Evolutionary conservation across 2,113 vertebrate genomes (phyloP).

Genomic region (Maccullochella peelii): DNA sequence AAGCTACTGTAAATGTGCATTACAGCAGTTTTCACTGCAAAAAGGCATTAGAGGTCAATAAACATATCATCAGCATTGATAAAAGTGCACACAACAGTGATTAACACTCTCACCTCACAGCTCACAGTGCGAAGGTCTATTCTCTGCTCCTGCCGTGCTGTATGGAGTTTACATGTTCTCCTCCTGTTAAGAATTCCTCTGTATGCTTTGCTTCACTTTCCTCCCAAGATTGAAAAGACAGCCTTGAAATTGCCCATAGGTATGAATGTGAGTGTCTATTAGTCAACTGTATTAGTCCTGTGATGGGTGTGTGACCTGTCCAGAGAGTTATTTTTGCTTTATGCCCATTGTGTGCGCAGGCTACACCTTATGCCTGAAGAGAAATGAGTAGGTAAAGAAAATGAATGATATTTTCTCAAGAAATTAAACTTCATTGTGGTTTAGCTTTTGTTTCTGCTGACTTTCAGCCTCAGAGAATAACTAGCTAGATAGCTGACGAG

Average conservation of each 20-base stretch:
- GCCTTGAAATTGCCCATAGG: constrained; percentile 24
- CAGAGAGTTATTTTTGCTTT: constrained; percentile 16
- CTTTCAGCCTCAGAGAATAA: neutral
- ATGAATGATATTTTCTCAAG: neutral
- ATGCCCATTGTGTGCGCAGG: neutral
- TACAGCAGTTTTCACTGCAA: neutral
- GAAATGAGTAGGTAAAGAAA: neutral
- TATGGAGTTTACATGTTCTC: constrained; percentile 14
- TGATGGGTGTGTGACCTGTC: neutral
- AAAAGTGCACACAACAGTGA: neutral
- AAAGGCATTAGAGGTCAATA: neutral
- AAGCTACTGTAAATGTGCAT: neutral
- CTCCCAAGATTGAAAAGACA: constrained; percentile 34
- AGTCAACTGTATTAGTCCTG: constrained; percentile 13
- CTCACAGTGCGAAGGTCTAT: neutral
- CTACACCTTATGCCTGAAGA: neutral
- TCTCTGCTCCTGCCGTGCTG: neutral
- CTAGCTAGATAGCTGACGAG: too few relatives aligned
- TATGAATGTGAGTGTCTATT: constrained; percentile 1
- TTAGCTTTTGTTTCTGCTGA: neutral
- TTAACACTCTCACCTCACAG: neutral
- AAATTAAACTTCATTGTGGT: neutral
- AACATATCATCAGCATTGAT: neutral
- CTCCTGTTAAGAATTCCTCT: constrained; percentile 2
- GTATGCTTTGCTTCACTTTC: neutral